phyloP scores from a whole-genome alignment of 2,797 vertebrate genomes.

The Sardinella longiceps region DNA sequence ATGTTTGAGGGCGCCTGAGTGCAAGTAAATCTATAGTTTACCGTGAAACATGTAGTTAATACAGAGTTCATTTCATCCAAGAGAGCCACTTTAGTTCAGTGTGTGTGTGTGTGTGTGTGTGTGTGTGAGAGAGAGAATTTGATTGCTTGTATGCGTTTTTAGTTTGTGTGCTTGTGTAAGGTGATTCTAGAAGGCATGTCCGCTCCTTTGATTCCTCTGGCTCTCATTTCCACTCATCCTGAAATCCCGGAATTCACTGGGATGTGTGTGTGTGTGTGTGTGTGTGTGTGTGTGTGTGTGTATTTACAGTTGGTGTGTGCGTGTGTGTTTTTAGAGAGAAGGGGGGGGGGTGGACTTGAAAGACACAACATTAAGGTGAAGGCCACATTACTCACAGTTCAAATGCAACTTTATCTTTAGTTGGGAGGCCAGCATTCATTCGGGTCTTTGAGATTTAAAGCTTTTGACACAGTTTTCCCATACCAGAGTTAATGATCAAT shows the following conservation, averaged over 20 bases:
- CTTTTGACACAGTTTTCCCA: slow-evolving; percentile 22
- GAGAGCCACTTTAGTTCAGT: too few relatives aligned
- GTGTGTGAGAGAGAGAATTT: background rate
- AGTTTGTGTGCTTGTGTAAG: background rate
- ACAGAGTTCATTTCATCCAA: too few relatives aligned
- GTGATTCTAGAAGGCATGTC: slow-evolving; percentile 7
- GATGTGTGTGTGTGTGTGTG: slow-evolving; percentile 29
- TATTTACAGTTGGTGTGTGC: background rate
- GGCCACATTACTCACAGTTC: background rate
- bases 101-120: slow-evolving; percentile 8
- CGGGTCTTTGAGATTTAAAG: background rate
- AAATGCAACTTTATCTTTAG: slow-evolving; percentile 13
- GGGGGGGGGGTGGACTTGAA: background rate
- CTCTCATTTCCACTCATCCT: slow-evolving; percentile 22
- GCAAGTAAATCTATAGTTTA: background rate
- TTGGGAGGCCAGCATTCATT: background rate
- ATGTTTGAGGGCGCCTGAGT: background rate
- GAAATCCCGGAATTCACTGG: slow-evolving; percentile 14
- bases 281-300: slow-evolving; percentile 15
- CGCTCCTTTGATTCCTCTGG: background rate
- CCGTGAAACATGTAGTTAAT: too few relatives aligned
- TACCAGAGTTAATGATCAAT: slow-evolving; percentile 21
- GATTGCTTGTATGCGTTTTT: slow-evolving; percentile 24
- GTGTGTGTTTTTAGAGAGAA: background rate
- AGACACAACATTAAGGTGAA: background rate